Conservation (phyloP, 1,140 invertebrate genomes). For the Drosophila orena region DNA sequence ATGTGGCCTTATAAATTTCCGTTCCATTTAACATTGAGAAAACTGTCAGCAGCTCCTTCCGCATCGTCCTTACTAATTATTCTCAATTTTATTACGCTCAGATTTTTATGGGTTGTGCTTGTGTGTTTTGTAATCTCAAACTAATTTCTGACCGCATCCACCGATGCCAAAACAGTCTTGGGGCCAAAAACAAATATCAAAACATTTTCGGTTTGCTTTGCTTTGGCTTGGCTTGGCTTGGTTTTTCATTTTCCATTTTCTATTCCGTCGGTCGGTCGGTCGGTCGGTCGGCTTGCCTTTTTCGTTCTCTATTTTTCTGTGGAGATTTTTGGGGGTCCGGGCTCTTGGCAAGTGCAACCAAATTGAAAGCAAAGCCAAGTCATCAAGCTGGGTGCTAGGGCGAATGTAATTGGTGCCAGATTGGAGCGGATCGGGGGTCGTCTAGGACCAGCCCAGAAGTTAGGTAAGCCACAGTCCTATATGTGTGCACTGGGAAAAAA, state of each 20-base stretch:
- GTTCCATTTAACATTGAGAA: constrained; percentile 68
- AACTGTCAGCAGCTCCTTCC: constrained; percentile 38
- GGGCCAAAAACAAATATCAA: constrained; percentile 30
- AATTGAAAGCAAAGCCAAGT: constrained; percentile 62
- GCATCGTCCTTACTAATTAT: constrained; percentile 41
- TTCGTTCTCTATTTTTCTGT: constrained; percentile 24
- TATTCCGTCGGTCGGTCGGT: neutral
- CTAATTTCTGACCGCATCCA: constrained; percentile 46
- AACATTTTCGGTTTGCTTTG: constrained; percentile 22
- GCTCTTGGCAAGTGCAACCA: constrained; percentile 51
- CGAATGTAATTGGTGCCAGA: constrained; percentile 60
- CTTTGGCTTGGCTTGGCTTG: constrained; percentile 10
- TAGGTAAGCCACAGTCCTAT: constrained; percentile 28
- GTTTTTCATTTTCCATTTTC: constrained; percentile 24
- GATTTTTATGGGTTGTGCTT: constrained; percentile 43
- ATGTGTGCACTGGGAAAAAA: constrained; percentile 1
- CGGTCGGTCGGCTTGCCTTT: neutral
- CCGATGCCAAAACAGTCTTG: constrained; percentile 18
- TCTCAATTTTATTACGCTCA: constrained; percentile 42
- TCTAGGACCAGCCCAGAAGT: neutral
- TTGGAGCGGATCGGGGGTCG: neutral
- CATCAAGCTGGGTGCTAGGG: constrained; percentile 49
- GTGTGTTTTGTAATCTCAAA: constrained; percentile 18
- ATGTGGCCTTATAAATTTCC: constrained; percentile 73
- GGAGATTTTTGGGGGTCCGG: constrained; percentile 19